phyloP scores from a whole-genome alignment of 2,888 invertebrate genomes.

The Notodonta dromedarius region DNA sequence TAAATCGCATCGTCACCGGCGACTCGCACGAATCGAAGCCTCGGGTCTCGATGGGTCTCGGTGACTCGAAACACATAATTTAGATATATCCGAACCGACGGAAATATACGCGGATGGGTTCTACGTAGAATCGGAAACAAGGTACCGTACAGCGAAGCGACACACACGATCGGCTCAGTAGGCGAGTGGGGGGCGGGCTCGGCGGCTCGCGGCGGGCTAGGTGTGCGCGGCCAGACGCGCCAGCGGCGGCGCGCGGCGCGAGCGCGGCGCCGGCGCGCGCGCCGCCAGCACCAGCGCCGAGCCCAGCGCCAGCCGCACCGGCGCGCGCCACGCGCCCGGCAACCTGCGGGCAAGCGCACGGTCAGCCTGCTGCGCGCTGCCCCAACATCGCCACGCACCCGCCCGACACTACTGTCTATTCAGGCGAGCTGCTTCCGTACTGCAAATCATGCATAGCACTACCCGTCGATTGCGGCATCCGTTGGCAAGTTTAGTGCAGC shows the following conservation, averaged over 20 bases:
- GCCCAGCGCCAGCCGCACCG: constrained; percentile 91
- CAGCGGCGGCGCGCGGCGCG: constrained; percentile 55
- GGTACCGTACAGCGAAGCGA: neutral
- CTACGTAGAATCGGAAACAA: constrained; percentile 5
- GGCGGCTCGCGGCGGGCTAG: constrained; percentile 30
- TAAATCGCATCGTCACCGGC: constrained; percentile 37
- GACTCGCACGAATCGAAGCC: constrained; percentile 18
- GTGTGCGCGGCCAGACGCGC: constrained; percentile 52
- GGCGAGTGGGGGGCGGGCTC: constrained; percentile 10
- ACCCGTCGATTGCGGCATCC: too few relatives aligned
- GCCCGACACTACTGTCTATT: too few relatives aligned
- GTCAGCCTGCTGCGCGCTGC: too few relatives aligned
- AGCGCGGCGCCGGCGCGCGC: constrained; percentile 78
- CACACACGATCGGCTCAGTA: neutral
- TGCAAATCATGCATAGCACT: too few relatives aligned
- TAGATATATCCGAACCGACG: constrained; percentile 21
- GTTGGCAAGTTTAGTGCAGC: too few relatives aligned
- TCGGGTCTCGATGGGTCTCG: too few relatives aligned
- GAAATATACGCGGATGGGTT: constrained; percentile 42
- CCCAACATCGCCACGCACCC: too few relatives aligned
- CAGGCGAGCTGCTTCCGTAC: too few relatives aligned
- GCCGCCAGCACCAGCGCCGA: constrained; percentile 91
- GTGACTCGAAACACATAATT: too few relatives aligned
- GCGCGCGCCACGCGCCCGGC: constrained; percentile 92
- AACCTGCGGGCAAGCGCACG: constrained; percentile 73